Evolutionary conservation across 2,888 invertebrate genomes (phyloP).

Genomic region (Eremobia ochroleuca): DNA sequence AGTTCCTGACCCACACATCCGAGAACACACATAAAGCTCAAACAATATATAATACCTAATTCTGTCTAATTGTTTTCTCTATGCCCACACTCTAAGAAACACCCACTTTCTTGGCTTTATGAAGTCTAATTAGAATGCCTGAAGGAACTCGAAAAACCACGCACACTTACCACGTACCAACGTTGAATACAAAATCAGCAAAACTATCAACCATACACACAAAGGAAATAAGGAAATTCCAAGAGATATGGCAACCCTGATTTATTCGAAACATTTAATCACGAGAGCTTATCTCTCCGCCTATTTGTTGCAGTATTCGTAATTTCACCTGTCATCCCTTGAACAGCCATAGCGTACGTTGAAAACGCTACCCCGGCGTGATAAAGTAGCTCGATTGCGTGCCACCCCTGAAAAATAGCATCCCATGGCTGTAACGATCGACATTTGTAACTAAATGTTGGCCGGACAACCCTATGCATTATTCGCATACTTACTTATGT

Average conservation of each 20-base stretch:
- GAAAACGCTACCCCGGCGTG: conserved; percentile 71
- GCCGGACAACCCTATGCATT: conserved; percentile 66
- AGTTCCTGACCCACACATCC: too few relatives aligned
- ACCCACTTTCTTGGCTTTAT: conserved; percentile 7
- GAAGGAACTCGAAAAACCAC: background rate
- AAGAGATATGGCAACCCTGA: conserved; percentile 46
- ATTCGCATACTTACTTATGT: conserved; percentile 53
- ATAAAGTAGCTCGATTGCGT: conserved; percentile 72
- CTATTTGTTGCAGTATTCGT: conserved; percentile 72
- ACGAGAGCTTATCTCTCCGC: conserved; percentile 69
- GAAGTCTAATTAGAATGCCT: conserved; percentile 19
- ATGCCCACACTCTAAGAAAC: background rate
- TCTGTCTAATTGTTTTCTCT: conserved; percentile 7
- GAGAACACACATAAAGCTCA: too few relatives aligned
- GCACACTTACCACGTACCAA: conserved; percentile 12
- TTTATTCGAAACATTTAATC: conserved; percentile 75
- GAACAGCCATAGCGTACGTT: conserved; percentile 69
- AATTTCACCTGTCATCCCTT: conserved; percentile 73
- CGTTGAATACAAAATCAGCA: conserved; percentile 35
- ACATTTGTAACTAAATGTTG: conserved; percentile 70
- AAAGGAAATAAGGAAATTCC: conserved; percentile 36
- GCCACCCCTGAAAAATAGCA: conserved; percentile 68
- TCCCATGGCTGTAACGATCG: conserved; percentile 68
- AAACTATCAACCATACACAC: conserved; percentile 49
- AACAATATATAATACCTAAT: background rate